Evolutionary conservation across 2,113 vertebrate species (phyloP).

Genomic region (western clawed frog (Xenopus tropicalis)): DNA sequence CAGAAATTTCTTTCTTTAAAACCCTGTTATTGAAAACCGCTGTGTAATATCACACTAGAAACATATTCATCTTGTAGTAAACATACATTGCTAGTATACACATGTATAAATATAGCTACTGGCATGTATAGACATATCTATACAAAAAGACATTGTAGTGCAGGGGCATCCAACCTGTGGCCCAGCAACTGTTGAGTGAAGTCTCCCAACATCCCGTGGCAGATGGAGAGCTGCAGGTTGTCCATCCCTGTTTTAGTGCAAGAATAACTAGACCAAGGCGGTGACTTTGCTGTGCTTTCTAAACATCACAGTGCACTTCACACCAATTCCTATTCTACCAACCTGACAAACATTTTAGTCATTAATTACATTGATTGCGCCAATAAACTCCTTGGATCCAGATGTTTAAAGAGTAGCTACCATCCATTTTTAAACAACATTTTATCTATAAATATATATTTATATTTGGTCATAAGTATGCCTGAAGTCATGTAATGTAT

Average conservation of each 20-base stretch:
- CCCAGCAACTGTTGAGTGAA: background rate
- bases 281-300: constrained; percentile 81
- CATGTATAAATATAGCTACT: constrained; percentile 43
- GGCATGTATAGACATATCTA: constrained; percentile 40
- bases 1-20: constrained; percentile 69
- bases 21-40: constrained; percentile 74
- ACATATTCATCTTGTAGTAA: constrained; percentile 71
- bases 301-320: constrained; percentile 79
- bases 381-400: too few species aligned
- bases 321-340: constrained; percentile 75
- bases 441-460: too few species aligned
- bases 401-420: too few species aligned
- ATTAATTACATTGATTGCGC: too few species aligned
- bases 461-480: too few species aligned
- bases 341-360: background rate
- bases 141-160: constrained; percentile 45
- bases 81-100: constrained; percentile 78
- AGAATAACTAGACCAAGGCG: constrained; percentile 71
- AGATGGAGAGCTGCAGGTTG: background rate
- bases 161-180: background rate
- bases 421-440: too few species aligned
- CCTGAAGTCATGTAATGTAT: too few species aligned
- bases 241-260: constrained; percentile 74
- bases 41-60: constrained; percentile 70
- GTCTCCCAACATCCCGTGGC: too few species aligned